phyloP scores from a whole-genome alignment of 2,888 invertebrate species.

The Amphiduros pacificus region DNA sequence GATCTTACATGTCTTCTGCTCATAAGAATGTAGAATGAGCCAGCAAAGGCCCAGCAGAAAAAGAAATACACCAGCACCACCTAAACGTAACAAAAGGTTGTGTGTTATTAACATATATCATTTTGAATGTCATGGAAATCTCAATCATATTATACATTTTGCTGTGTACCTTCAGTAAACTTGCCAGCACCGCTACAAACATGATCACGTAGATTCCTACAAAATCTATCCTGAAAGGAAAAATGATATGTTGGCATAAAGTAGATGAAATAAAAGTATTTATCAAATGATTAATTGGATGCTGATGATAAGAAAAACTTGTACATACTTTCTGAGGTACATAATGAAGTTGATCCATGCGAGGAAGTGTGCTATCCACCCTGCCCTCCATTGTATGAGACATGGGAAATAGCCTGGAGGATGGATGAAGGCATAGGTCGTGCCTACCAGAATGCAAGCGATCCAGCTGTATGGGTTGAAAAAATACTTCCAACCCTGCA shows the following conservation, averaged over 20 bases:
- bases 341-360: slow-evolving; percentile 40
- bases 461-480: slow-evolving; percentile 33
- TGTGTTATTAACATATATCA: neutral
- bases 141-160: neutral
- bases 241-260: too few relatives aligned
- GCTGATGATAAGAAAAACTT: too few relatives aligned
- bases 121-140: neutral
- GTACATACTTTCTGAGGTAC: slow-evolving; percentile 29
- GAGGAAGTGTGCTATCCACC: slow-evolving; percentile 40
- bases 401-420: slow-evolving; percentile 38
- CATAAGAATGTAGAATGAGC: slow-evolving; percentile 35
- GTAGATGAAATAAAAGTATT: too few relatives aligned
- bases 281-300: too few relatives aligned
- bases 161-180: slow-evolving; percentile 40
- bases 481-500: slow-evolving; percentile 29
- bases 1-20: neutral
- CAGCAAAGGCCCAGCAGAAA: slow-evolving; percentile 42
- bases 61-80: slow-evolving; percentile 41
- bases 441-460: slow-evolving; percentile 29
- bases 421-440: slow-evolving; percentile 32
- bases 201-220: slow-evolving; percentile 49
- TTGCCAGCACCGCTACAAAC: slow-evolving; percentile 46
- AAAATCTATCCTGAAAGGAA: slow-evolving; percentile 40
- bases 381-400: slow-evolving; percentile 42
- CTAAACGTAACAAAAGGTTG: slow-evolving; percentile 29